A percentile compares a stretch with the other conserved stretches of the same genome.
Evolutionary conservation across 2,113 vertebrate species (phyloP).

Genomic region (Crotalus viridis): DNA sequence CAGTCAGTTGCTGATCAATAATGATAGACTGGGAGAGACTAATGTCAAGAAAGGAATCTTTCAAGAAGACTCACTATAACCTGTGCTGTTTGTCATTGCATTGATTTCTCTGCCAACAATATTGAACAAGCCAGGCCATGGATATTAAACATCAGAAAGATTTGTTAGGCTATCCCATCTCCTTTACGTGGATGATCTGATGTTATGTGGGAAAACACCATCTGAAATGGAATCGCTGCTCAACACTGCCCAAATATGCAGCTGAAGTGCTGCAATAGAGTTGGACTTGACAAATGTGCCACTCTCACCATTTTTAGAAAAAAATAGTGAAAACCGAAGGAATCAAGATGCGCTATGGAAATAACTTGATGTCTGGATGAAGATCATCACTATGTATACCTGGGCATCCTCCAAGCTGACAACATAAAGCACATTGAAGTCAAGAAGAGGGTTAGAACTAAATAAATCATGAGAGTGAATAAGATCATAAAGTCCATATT

Average conservation of each 20-base stretch:
- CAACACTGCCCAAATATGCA: no score
- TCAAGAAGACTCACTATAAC: not conserved
- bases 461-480: not conserved
- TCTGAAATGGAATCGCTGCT: no score
- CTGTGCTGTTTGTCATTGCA: not conserved
- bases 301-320: not conserved
- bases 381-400: not conserved
- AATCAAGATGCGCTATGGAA: not conserved
- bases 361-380: not conserved
- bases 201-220: not conserved
- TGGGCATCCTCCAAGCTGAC: not conserved
- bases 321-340: not conserved
- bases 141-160: not conserved
- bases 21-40: not conserved
- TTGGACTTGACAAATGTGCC: not conserved
- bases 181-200: not conserved
- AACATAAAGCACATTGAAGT: not conserved
- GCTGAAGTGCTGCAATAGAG: no score
- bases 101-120: not conserved
- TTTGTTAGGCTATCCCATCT: not conserved
- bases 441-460: not conserved
- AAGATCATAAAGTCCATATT: not conserved
- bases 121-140: not conserved
- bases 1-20: not conserved
- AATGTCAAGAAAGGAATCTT: not conserved